These are phyloP conservation scores for Rallus limicola DNA, from an alignment of 2,113 vertebrate genomes.

Conservation along the genomic window DNA sequence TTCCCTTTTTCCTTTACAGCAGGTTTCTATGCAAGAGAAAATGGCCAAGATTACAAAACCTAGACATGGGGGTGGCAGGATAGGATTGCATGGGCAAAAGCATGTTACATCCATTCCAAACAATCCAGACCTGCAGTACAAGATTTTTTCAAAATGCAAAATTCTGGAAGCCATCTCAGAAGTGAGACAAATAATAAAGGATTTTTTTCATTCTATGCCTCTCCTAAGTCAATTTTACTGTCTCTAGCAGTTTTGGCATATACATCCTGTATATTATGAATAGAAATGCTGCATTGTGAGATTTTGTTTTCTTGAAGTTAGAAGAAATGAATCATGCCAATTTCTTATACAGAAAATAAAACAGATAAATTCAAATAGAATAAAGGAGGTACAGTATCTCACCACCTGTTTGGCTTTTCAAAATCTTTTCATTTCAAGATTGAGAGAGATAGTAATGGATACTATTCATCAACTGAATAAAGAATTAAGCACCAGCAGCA, in stretches of 20 bases:
- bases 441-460: neutral
- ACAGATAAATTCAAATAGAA: neutral
- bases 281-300: neutral
- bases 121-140: neutral
- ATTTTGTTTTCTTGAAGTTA: neutral
- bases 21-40: neutral
- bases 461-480: constrained; percentile 19
- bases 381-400: neutral
- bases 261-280: neutral
- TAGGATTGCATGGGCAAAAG: neutral
- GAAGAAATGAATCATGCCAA: neutral
- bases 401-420: constrained; percentile 3
- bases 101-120: neutral
- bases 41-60: neutral
- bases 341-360: neutral
- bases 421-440: constrained; percentile 18
- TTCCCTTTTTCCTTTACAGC: neutral
- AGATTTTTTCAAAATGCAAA: neutral
- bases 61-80: neutral
- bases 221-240: neutral
- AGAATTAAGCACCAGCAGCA: neutral
- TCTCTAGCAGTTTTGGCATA: neutral
- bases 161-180: neutral
- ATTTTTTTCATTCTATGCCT: neutral
- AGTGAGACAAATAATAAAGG: neutral